Evolutionary conservation across 2,797 vertebrate species (phyloP).

Genomic region (Capromys pilorides): DNA sequence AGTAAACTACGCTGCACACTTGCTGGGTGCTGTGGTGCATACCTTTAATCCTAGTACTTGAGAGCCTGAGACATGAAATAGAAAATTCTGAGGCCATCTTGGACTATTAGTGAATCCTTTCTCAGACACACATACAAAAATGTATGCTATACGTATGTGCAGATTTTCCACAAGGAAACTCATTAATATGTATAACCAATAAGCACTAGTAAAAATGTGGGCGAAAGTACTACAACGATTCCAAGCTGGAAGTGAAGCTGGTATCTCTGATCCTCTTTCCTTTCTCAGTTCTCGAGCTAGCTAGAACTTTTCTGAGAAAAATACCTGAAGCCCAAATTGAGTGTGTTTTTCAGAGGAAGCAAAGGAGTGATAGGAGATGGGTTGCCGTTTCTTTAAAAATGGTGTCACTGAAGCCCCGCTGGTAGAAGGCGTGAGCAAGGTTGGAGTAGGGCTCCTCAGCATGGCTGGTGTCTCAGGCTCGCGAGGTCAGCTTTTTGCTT

Average conservation of each 20-base stretch:
- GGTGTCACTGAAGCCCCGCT: not conserved
- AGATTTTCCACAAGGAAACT: not conserved
- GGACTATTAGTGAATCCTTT: not conserved
- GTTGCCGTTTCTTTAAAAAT: not conserved
- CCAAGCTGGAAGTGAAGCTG: not conserved
- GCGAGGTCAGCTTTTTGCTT: not conserved
- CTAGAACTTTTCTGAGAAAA: not conserved
- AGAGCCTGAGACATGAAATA: not conserved
- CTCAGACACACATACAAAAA: not conserved
- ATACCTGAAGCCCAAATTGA: not conserved
- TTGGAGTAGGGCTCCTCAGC: not conserved
- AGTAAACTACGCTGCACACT: accelerated
- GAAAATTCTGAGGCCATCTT: not conserved
- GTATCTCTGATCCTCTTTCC: not conserved
- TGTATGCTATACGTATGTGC: not conserved
- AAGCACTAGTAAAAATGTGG: not conserved
- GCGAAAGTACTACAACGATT: not conserved
- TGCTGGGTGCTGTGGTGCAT: not conserved
- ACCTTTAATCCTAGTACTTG: not conserved
- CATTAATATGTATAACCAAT: not conserved
- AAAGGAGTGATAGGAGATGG: not conserved
- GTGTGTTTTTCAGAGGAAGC: not conserved
- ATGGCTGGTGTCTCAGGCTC: accelerated
- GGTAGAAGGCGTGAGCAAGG: not conserved
- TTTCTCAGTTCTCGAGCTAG: not conserved